These are phyloP conservation scores for Gallirallus australis DNA, from an alignment of 2,797 vertebrate species.

Conservation along the genomic window DNA sequence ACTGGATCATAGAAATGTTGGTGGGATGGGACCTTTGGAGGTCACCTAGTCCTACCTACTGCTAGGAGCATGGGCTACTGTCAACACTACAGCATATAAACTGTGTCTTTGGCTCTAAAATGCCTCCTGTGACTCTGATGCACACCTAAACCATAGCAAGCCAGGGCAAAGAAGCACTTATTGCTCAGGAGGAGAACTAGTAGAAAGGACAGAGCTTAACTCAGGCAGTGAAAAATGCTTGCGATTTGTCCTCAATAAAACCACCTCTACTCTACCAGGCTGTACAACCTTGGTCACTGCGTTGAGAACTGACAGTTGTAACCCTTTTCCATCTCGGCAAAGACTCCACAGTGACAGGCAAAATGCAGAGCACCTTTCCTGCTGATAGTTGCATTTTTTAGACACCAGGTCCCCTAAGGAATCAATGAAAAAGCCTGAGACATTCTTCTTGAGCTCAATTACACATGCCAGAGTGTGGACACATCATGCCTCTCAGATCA, in stretches of 20 bases:
- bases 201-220: neutral
- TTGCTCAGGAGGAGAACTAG: neutral
- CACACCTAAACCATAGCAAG: fast-evolving
- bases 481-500: neutral
- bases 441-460: neutral
- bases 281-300: fast-evolving
- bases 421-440: neutral
- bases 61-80: neutral
- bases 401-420: neutral
- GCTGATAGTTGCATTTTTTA: neutral
- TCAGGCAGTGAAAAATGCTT: neutral
- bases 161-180: neutral
- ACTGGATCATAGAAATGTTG: neutral
- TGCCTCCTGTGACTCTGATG: neutral
- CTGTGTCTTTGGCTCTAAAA: neutral
- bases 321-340: neutral
- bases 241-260: neutral
- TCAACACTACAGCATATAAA: neutral
- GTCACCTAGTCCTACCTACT: neutral
- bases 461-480: neutral
- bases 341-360: neutral
- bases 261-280: neutral
- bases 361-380: neutral
- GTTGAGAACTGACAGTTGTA: neutral
- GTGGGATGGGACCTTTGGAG: neutral